phyloP scores from a whole-genome alignment of 2,113 vertebrate species.

The Nettapus auritus region DNA sequence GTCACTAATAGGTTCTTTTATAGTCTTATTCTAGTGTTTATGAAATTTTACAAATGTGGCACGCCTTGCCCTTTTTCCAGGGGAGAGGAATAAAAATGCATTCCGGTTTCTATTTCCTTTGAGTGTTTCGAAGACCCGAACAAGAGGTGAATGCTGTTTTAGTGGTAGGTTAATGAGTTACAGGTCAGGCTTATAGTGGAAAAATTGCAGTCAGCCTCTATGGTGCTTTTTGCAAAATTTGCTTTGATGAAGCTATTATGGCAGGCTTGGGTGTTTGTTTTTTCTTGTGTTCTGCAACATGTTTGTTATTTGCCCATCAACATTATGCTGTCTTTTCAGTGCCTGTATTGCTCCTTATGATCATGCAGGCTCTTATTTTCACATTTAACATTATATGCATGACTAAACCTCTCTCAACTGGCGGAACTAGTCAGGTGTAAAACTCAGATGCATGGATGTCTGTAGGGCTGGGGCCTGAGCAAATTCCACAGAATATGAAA shows the following conservation, averaged over 20 bases:
- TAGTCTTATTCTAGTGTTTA: neutral
- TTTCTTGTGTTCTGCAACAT: neutral
- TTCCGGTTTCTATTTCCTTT: neutral
- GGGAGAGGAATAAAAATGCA: neutral
- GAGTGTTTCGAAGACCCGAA: neutral
- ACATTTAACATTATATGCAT: neutral
- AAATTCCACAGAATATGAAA: neutral
- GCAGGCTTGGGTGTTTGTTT: neutral
- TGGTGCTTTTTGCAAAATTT: neutral
- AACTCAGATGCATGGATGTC: neutral
- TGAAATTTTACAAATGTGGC: neutral
- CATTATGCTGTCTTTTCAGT: constrained; percentile 4
- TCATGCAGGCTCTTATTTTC: constrained; percentile 27
- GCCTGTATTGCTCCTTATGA: neutral
- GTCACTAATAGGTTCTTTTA: neutral
- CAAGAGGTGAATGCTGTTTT: neutral
- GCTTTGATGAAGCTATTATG: neutral
- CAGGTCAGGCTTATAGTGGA: constrained; percentile 13
- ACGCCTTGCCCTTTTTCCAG: neutral
- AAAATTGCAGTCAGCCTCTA: neutral
- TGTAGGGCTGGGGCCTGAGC: neutral
- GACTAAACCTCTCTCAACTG: constrained; percentile 10
- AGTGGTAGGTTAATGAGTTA: constrained; percentile 6
- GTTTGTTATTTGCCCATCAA: neutral
- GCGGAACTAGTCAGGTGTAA: neutral